phyloP scores from a whole-genome alignment of 2,797 vertebrate genomes.

The Anguilla megastoma region DNA sequence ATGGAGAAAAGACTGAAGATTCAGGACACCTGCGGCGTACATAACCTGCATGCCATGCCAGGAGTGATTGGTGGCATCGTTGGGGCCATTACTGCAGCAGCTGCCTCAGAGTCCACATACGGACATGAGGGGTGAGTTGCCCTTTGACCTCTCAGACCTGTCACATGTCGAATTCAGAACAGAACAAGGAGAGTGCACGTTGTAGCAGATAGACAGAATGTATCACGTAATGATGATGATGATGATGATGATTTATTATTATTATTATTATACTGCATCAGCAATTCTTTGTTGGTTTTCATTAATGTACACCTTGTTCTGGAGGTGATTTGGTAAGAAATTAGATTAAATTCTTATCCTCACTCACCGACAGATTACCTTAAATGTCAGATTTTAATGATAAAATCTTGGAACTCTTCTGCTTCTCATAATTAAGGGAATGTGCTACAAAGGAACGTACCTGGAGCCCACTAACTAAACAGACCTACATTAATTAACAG shows the following conservation, averaged over 20 bases:
- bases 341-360: neutral
- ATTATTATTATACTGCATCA: neutral
- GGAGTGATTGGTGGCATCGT: constrained; percentile 92
- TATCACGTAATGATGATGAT: neutral
- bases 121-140: constrained; percentile 77
- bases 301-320: neutral
- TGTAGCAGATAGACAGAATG: neutral
- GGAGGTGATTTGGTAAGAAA: neutral
- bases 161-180: neutral
- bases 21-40: constrained; percentile 94
- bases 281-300: neutral
- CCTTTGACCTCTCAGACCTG: neutral
- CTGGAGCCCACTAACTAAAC: neutral
- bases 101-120: constrained; percentile 73
- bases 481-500: neutral
- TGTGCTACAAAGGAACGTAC: neutral
- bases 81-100: constrained; percentile 87
- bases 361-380: too few species aligned
- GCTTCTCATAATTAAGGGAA: constrained; percentile 5
- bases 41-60: constrained; percentile 93
- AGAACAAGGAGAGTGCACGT: neutral
- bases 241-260: neutral
- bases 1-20: constrained; percentile 84
- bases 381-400: neutral
- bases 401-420: neutral